A percentile compares a stretch with the other conserved stretches of the same genome.
phyloP scores from a whole-genome alignment of 2,888 invertebrate genomes.

The Polylopha cassiicola region DNA sequence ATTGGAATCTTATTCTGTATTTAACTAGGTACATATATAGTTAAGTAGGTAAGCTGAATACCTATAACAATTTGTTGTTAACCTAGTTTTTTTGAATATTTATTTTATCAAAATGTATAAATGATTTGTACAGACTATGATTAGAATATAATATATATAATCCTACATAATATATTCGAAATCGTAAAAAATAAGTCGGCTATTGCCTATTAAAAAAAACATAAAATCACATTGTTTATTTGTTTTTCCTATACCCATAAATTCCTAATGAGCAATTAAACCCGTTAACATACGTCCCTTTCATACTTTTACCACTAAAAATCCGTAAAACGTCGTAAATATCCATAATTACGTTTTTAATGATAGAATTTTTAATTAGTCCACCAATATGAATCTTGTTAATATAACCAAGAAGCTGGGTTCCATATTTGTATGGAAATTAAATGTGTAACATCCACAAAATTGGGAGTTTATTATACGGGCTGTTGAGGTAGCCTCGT shows the following conservation, averaged over 20 bases:
- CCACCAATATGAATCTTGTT: constrained; percentile 50
- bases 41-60: no score
- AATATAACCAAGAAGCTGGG: constrained; percentile 46
- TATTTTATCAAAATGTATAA: no score
- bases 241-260: constrained; percentile 16
- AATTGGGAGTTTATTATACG: constrained; percentile 56
- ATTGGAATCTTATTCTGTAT: no score
- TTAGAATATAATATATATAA: no score
- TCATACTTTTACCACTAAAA: constrained; percentile 33
- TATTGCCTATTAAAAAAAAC: background rate
- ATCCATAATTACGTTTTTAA: constrained; percentile 35
- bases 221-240: constrained; percentile 6
- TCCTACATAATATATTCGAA: no score
- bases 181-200: no score
- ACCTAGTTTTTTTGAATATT: no score
- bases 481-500: constrained; percentile 63
- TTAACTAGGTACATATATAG: no score
- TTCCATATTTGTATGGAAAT: constrained; percentile 58
- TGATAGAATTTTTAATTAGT: constrained; percentile 46
- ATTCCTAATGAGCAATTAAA: constrained; percentile 11
- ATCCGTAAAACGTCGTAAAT: constrained; percentile 41
- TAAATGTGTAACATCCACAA: constrained; percentile 56
- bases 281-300: constrained; percentile 29
- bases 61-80: no score
- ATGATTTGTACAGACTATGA: no score